Evolutionary conservation across 1,140 invertebrate genomes (phyloP).

Genomic region (Cydia pomonella): DNA sequence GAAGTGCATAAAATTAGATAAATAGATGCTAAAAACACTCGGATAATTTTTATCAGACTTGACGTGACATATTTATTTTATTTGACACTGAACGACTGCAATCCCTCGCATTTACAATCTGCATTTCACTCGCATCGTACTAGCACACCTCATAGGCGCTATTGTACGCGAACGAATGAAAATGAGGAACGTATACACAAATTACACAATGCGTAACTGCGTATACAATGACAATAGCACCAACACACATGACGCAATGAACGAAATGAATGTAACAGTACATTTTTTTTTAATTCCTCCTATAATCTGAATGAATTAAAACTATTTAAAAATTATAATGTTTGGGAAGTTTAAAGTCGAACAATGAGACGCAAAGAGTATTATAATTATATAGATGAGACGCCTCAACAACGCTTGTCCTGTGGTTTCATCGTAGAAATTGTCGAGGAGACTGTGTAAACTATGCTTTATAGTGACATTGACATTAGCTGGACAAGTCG

Average conservation of each 20-base stretch:
- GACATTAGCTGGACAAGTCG: not conserved
- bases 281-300: no score
- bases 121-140: not conserved
- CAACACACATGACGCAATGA: slow-evolving; percentile 13
- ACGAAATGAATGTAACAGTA: not conserved
- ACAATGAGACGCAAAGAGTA: no score
- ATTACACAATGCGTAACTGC: no score
- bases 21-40: not conserved
- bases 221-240: not conserved
- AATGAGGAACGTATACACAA: not conserved
- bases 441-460: not conserved
- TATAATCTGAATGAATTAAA: no score
- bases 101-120: not conserved
- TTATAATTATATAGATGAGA: no score
- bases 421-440: not conserved
- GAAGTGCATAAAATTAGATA: slow-evolving; percentile 1
- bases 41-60: slow-evolving; percentile 23
- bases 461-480: not conserved
- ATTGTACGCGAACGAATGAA: slow-evolving; percentile 7
- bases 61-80: slow-evolving; percentile 30
- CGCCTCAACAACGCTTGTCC: no score
- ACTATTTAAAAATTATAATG: no score
- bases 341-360: no score
- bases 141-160: not conserved
- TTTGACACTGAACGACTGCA: slow-evolving; percentile 21